These are phyloP conservation scores for Crocallis elinguaria DNA, from an alignment of 2,888 invertebrate species.

Conservation along the genomic window DNA sequence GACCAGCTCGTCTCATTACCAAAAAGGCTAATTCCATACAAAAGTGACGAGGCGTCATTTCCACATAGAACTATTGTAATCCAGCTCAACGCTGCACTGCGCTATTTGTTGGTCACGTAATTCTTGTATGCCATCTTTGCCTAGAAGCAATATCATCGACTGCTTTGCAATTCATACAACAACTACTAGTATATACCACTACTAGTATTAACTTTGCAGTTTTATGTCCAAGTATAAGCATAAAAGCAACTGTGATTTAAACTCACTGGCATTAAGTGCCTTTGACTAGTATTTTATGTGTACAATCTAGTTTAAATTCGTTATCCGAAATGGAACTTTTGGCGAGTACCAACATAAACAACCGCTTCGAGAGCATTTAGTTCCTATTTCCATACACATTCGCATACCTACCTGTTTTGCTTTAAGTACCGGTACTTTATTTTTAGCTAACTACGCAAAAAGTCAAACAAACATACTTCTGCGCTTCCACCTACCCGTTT, in stretches of 20 bases:
- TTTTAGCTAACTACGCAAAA: conserved; percentile 35
- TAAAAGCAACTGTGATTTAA: conserved; percentile 4
- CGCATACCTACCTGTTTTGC: conserved; percentile 26
- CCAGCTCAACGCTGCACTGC: too few relatives aligned
- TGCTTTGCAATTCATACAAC: too few relatives aligned
- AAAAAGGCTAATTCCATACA: too few relatives aligned
- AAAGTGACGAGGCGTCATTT: too few relatives aligned
- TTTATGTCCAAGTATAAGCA: conserved; percentile 1
- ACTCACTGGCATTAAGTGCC: not conserved
- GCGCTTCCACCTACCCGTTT: conserved; percentile 23
- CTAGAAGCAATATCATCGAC: too few relatives aligned
- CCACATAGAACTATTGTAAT: too few relatives aligned
- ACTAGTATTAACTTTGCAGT: conserved; percentile 7
- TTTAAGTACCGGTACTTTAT: conserved; percentile 33
- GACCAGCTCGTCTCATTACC: too few relatives aligned
- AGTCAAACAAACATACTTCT: conserved; percentile 29
- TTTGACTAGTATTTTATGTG: conserved; percentile 2
- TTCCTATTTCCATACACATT: conserved; percentile 20
- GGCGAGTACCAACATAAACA: conserved; percentile 3
- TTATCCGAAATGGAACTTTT: conserved; percentile 5
- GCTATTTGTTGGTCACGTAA: too few relatives aligned
- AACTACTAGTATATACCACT: not conserved
- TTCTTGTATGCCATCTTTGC: too few relatives aligned
- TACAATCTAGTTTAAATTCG: conserved; percentile 7
- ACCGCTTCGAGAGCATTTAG: conserved; percentile 13